Evolutionary conservation across 2,797 vertebrate genomes (phyloP).

Genomic region (Ctenosaura bakeri): DNA sequence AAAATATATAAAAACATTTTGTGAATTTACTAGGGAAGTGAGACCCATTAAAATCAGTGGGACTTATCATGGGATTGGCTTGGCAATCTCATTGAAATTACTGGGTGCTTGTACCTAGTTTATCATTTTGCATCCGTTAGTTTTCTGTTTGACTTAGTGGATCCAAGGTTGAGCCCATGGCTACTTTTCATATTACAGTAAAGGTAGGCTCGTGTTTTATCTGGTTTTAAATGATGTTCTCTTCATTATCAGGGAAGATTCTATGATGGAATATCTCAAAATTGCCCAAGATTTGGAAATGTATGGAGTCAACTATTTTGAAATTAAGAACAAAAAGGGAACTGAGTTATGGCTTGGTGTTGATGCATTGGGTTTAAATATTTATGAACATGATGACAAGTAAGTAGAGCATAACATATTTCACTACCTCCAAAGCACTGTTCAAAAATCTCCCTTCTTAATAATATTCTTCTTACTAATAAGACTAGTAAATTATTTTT

Average conservation of each 20-base stretch:
- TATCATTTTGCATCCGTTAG: neutral
- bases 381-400: conserved; percentile 98
- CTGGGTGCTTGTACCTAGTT: neutral
- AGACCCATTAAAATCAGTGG: neutral
- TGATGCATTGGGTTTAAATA: conserved; percentile 97
- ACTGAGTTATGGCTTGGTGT: conserved; percentile 97
- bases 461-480: neutral
- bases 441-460: neutral
- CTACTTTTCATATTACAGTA: conserved; percentile 6
- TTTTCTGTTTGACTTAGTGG: neutral
- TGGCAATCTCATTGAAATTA: neutral
- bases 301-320: conserved; percentile 99
- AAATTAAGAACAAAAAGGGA: conserved; percentile 99
- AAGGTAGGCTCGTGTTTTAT: conserved; percentile 9
- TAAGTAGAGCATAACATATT: conserved; percentile 77
- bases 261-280: conserved; percentile 99
- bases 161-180: neutral
- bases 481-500: neutral
- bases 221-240: conserved; percentile 30
- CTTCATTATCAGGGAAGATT: conserved; percentile 91
- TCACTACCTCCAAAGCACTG: neutral
- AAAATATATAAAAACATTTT: neutral
- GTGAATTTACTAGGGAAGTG: neutral
- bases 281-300: conserved; percentile 98
- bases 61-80: neutral